These are phyloP conservation scores for Zeuzera pyrina DNA, from an alignment of 2,888 invertebrate species.

Conservation along the genomic window DNA sequence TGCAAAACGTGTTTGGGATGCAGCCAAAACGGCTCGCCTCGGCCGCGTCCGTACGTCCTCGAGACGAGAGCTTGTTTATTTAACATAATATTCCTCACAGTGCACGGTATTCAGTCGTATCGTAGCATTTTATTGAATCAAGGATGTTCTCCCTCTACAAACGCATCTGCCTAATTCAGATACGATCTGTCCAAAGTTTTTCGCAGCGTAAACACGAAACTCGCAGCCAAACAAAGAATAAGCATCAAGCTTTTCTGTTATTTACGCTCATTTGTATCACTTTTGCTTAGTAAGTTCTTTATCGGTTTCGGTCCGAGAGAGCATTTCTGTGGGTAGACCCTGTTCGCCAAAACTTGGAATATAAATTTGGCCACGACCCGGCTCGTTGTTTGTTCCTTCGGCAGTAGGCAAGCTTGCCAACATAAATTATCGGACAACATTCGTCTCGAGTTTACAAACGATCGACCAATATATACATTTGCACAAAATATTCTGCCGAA, in stretches of 20 bases:
- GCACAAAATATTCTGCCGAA: too few relatives aligned
- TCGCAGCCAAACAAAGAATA: slow-evolving; percentile 27
- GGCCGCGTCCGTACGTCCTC: slow-evolving; percentile 15
- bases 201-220: slow-evolving; percentile 18
- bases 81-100: slow-evolving; percentile 33
- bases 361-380: slow-evolving; percentile 49
- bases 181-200: slow-evolving; percentile 17
- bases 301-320: slow-evolving; percentile 30
- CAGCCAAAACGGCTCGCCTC: slow-evolving; percentile 48
- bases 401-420: slow-evolving; percentile 49
- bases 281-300: slow-evolving; percentile 40
- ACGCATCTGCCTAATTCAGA: slow-evolving; percentile 24
- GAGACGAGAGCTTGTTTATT: slow-evolving; percentile 39
- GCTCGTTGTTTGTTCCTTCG: slow-evolving; percentile 39
- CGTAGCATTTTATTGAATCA: slow-evolving; percentile 38
- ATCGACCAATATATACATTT: slow-evolving; percentile 48
- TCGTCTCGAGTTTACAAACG: slow-evolving; percentile 43
- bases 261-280: slow-evolving; percentile 41
- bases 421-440: slow-evolving; percentile 56
- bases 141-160: slow-evolving; percentile 29
- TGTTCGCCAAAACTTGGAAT: slow-evolving; percentile 47
- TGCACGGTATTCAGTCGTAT: slow-evolving; percentile 33
- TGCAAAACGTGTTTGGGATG: slow-evolving; percentile 69
- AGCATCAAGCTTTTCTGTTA: slow-evolving; percentile 26
- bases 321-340: slow-evolving; percentile 34